Evolutionary conservation across 1,140 invertebrate genomes (phyloP).

Genomic region (Drosophila orosa): DNA sequence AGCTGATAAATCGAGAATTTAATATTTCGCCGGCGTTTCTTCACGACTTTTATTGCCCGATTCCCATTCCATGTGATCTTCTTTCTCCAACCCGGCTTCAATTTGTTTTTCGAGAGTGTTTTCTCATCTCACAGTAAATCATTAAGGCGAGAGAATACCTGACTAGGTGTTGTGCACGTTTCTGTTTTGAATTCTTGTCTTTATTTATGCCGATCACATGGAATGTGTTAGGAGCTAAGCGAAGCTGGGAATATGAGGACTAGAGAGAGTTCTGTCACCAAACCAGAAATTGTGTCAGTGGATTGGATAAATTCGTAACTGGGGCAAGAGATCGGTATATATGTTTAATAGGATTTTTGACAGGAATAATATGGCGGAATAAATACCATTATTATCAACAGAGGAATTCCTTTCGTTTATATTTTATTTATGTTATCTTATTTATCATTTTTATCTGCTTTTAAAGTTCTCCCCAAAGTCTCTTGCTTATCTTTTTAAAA

Average conservation of each 20-base stretch:
- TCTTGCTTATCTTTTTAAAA: neutral
- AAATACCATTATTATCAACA: neutral
- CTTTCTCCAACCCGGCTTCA: neutral
- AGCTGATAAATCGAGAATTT: constrained; percentile 38
- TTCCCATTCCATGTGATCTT: constrained; percentile 27
- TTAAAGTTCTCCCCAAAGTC: neutral
- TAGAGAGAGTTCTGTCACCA: constrained; percentile 19
- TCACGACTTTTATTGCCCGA: constrained; percentile 35
- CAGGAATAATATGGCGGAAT: neutral
- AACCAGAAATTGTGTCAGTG: constrained; percentile 23
- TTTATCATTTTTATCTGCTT: neutral
- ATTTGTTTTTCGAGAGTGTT: constrained; percentile 36
- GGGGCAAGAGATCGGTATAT: neutral
- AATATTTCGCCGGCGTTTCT: constrained; percentile 43
- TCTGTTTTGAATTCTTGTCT: constrained; percentile 7
- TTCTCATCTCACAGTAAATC: constrained; percentile 51
- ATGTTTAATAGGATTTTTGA: neutral
- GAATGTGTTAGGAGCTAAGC: constrained; percentile 4
- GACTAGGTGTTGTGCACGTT: constrained; percentile 20
- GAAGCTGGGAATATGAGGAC: constrained; percentile 25
- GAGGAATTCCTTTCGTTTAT: neutral
- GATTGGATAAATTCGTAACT: constrained; percentile 5
- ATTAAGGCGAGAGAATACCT: constrained; percentile 34
- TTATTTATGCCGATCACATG: constrained; percentile 42
- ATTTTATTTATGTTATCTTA: neutral